Conservation (phyloP, 2,888 invertebrate species). For the Sturmia bella region DNA sequence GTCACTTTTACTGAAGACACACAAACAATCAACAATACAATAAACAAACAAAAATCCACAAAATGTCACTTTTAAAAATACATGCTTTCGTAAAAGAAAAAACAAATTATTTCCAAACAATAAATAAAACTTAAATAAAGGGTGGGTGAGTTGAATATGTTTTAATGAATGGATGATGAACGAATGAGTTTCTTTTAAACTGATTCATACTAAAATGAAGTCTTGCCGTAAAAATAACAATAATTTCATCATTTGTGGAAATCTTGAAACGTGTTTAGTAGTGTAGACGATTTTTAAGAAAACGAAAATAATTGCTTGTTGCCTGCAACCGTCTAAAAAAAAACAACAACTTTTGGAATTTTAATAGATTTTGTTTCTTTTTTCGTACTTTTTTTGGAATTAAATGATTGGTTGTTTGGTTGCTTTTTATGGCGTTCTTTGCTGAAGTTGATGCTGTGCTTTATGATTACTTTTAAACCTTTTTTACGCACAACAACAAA, state of each 20-base stretch:
- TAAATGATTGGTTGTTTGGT: slow-evolving; percentile 44
- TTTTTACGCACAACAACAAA: slow-evolving; percentile 3
- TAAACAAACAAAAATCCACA: not conserved
- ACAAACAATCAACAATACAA: not conserved
- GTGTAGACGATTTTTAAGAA: not conserved
- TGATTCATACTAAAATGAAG: slow-evolving; percentile 30
- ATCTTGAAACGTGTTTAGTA: slow-evolving; percentile 18
- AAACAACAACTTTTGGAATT: slow-evolving; percentile 1
- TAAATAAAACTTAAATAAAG: slow-evolving; percentile 1
- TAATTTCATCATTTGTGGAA: slow-evolving; percentile 25
- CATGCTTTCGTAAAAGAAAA: not conserved
- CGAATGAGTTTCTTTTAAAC: not conserved
- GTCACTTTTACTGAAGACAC: not conserved
- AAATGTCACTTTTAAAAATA: slow-evolving; percentile 2
- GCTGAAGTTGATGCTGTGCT: not conserved
- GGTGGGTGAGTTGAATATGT: slow-evolving; percentile 27
- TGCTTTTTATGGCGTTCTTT: not conserved
- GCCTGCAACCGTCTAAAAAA: slow-evolving; percentile 12
- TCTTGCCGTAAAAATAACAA: not conserved
- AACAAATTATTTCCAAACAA: slow-evolving; percentile 19
- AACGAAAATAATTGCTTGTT: slow-evolving; percentile 39
- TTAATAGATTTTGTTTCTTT: slow-evolving; percentile 36
- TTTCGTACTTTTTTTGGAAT: not conserved
- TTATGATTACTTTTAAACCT: not conserved
- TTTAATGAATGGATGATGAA: slow-evolving; percentile 17